Percentiles rank a stretch among this genome's conserved stretches.
Conservation (phyloP, 2,888 invertebrate genomes). For the Gonocerus acuteangulatus region DNA sequence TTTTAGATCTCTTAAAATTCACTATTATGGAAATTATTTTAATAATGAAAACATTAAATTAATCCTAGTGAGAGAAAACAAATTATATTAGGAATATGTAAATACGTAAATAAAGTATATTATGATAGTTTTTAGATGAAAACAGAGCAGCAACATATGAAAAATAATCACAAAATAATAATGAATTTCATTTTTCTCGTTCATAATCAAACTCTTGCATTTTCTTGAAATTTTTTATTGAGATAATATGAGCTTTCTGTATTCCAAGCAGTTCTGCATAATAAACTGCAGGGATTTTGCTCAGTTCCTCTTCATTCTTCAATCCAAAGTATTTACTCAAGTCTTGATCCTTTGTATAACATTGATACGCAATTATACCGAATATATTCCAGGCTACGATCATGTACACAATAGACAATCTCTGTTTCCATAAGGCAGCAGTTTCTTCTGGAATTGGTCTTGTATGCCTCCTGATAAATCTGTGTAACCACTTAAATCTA, state of each 20-base stretch:
- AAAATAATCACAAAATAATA: too few species aligned
- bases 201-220: slow-evolving; percentile 19
- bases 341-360: neutral
- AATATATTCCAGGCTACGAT: neutral
- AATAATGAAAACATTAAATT: too few species aligned
- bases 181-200: neutral
- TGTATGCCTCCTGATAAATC: slow-evolving; percentile 20
- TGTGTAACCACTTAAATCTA: slow-evolving; percentile 19
- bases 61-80: too few species aligned
- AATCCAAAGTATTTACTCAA: slow-evolving; percentile 18
- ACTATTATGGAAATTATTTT: too few species aligned
- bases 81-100: too few species aligned
- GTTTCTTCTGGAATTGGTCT: slow-evolving; percentile 8
- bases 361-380: slow-evolving; percentile 9
- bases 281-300: slow-evolving; percentile 20
- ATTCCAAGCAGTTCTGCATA: slow-evolving; percentile 25
- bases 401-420: slow-evolving; percentile 23
- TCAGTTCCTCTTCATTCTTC: slow-evolving; percentile 19
- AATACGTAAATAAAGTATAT: too few species aligned
- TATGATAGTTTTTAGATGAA: too few species aligned
- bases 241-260: slow-evolving; percentile 14
- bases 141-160: too few species aligned
- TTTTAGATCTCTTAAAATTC: too few species aligned
- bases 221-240: slow-evolving; percentile 8
- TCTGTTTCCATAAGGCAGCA: slow-evolving; percentile 5